These are phyloP conservation scores for Apantesis nais DNA, from an alignment of 2,888 invertebrate species.

Conservation along the genomic window DNA sequence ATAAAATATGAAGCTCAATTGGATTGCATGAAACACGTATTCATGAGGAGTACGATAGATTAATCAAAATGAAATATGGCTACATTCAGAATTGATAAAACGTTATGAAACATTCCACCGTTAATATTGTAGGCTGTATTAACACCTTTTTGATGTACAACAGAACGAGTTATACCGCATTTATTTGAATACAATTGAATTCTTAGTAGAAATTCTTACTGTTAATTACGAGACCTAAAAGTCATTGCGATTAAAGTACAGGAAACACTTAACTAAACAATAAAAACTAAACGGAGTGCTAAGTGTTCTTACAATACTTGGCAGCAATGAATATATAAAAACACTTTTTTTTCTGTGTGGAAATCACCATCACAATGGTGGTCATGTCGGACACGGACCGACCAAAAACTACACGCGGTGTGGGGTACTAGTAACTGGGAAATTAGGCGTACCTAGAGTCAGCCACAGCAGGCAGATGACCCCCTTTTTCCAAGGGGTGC, in stretches of 20 bases:
- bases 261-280: background rate
- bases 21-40: slow-evolving; percentile 35
- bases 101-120: slow-evolving; percentile 27
- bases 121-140: background rate
- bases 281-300: background rate
- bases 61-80: slow-evolving; percentile 58
- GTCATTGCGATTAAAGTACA: background rate
- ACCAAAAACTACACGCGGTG: too few species aligned
- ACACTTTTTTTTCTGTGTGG: too few species aligned
- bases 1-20: slow-evolving; percentile 4
- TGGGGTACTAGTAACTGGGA: too few species aligned
- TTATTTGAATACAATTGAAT: background rate
- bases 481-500: too few species aligned
- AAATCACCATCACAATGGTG: too few species aligned
- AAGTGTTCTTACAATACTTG: background rate
- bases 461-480: too few species aligned
- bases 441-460: too few species aligned
- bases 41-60: slow-evolving; percentile 46
- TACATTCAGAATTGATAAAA: slow-evolving; percentile 31
- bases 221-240: background rate
- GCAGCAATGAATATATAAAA: too few species aligned
- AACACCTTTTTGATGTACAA: background rate
- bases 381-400: too few species aligned
- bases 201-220: background rate
- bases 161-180: background rate